phyloP scores from a whole-genome alignment of 2,888 invertebrate species.

The Troides helena region DNA sequence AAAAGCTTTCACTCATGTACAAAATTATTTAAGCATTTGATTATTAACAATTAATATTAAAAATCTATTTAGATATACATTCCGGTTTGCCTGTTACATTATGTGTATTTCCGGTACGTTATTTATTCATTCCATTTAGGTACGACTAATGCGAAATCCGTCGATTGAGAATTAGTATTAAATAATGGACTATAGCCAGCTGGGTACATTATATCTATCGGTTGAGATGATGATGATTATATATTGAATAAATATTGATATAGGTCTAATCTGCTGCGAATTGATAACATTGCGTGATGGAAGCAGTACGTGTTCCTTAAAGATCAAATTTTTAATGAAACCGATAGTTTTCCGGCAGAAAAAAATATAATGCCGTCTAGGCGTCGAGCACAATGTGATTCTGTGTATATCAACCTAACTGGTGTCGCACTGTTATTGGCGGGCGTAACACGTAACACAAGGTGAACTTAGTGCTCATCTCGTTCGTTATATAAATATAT shows the following conservation, averaged over 20 bases:
- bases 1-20: constrained; percentile 52
- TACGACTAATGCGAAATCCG: constrained; percentile 25
- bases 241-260: constrained; percentile 7
- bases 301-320: background rate
- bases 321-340: background rate
- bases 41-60: constrained; percentile 14
- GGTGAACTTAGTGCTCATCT: too few relatives aligned
- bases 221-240: too few relatives aligned
- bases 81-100: constrained; percentile 10
- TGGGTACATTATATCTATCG: too few relatives aligned
- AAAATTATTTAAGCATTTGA: constrained; percentile 46
- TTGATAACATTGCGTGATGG: constrained; percentile 27
- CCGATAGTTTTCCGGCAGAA: background rate
- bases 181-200: background rate
- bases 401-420: too few relatives aligned
- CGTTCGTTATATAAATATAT: too few relatives aligned
- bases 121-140: constrained; percentile 18
- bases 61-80: constrained; percentile 24
- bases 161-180: constrained; percentile 27
- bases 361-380: too few relatives aligned
- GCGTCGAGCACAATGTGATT: too few relatives aligned
- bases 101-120: constrained; percentile 1
- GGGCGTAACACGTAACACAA: too few relatives aligned
- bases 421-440: too few relatives aligned
- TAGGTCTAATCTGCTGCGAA: constrained; percentile 24